phyloP scores from a whole-genome alignment of 64 coral and sea anemone species.

The Montipora capricornis region DNA sequence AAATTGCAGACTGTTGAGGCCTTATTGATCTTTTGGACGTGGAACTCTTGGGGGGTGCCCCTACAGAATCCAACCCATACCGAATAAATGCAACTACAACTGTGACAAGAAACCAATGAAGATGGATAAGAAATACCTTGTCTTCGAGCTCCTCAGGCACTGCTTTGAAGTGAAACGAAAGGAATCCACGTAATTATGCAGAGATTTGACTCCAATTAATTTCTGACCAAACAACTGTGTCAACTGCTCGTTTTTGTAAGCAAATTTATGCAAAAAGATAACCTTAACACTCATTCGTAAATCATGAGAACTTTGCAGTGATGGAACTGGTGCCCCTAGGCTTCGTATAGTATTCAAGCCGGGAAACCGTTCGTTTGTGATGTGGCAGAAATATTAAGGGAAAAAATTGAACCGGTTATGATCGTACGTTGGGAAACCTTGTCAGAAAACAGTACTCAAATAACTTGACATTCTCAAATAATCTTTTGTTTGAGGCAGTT shows the following conservation, averaged over 20 bases:
- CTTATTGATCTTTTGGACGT: too few relatives aligned
- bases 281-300: constrained; percentile 46
- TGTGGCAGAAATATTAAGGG: not conserved
- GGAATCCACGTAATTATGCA: constrained; percentile 19
- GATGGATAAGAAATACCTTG: not conserved
- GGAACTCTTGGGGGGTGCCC: too few relatives aligned
- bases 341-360: not conserved
- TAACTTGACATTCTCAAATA: not conserved
- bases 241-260: constrained; percentile 18
- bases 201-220: constrained; percentile 35
- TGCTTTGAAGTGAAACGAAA: not conserved
- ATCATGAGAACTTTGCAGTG: constrained; percentile 29
- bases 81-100: not conserved
- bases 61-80: not conserved
- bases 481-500: constrained; percentile 19
- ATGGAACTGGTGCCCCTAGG: constrained; percentile 13
- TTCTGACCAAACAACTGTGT: not conserved
- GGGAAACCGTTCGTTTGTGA: not conserved
- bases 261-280: constrained; percentile 33
- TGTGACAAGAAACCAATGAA: not conserved
- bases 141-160: not conserved
- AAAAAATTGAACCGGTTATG: not conserved
- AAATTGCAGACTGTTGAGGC: too few relatives aligned
- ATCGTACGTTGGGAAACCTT: not conserved
- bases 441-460: constrained; percentile 4